Evolutionary conservation across 2,888 invertebrate species (phyloP).

Genomic region (Drosophila parthenogenetica): DNA sequence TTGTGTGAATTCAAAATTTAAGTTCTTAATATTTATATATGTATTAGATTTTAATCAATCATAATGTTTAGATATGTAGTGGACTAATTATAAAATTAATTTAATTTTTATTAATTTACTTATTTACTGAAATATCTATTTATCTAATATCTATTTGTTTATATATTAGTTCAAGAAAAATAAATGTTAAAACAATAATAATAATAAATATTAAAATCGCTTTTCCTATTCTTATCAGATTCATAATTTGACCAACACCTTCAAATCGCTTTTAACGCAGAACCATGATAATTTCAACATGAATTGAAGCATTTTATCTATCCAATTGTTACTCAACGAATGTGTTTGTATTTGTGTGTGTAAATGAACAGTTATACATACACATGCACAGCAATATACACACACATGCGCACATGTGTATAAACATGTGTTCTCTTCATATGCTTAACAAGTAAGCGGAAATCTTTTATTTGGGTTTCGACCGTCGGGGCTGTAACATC

Average conservation of each 20-base stretch:
- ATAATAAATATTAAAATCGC: background rate
- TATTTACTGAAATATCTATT: too few relatives aligned
- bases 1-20: too few relatives aligned
- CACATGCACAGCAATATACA: background rate
- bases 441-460: slow-evolving; percentile 16
- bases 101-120: too few relatives aligned
- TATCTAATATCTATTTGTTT: too few relatives aligned
- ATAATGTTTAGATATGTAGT: too few relatives aligned
- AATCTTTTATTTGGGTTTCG: slow-evolving; percentile 32
- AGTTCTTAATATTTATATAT: too few relatives aligned
- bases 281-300: slow-evolving; percentile 57
- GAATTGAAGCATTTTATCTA: slow-evolving; percentile 8
- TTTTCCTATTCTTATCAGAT: background rate
- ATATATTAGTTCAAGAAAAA: too few relatives aligned
- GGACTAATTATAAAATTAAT: too few relatives aligned
- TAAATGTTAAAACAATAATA: too few relatives aligned
- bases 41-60: too few relatives aligned
- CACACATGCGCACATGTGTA: slow-evolving; percentile 6
- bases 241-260: too few relatives aligned
- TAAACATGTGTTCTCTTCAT: background rate
- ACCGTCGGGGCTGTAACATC: slow-evolving; percentile 14
- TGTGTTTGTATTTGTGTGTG: slow-evolving; percentile 21
- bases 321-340: slow-evolving; percentile 27
- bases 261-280: slow-evolving; percentile 56
- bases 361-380: slow-evolving; percentile 7